Base-by-base conservation (phyloP, 2,113 vertebrate species). In the Apaloderma vittatum region DNA sequence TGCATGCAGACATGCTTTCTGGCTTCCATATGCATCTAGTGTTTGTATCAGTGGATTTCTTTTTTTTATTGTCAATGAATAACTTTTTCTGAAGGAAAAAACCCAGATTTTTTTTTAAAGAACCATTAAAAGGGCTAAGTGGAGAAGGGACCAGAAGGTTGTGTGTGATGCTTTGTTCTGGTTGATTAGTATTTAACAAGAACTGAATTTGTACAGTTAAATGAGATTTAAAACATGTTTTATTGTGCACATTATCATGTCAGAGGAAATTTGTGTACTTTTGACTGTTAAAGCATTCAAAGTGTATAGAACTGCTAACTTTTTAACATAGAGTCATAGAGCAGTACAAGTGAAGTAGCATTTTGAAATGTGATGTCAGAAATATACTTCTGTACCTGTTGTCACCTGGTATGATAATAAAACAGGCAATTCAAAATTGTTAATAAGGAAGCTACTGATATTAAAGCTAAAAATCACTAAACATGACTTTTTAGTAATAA, bases 141-240 rank as follows among this genome's bases (percentile, higher is more conserved):
- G 22, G 37, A 77, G 75, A 88, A 72, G 19, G 29, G 18, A 54
- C 54, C 55, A 90, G 65, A 84, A 90, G 34, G 36, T 52, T 87
- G 26, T 29, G 65, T 79, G 51, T 16, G 58, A 49, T 93, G 14
- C 36, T 85, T 90, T 87, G 32, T 54, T 83, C 73, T 88, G n/a
- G 15, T 22, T 93, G 90, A 92, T 97, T 65, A 88, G 46, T 79
- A 90, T 90, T 93, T 91, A 94, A 90, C 49, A 61, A 82, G 75
- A 85, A 90, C 61, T 73, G 54, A 66, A 88, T 91, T 94, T 85
- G 51, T 93, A 79, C 24, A 61, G 67, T 65, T 94, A 86, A 75
- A 86, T 77, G 77, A 54, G 48, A 93, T 82, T 74, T 51, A 74
- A 54, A 89, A 45, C 36, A 45, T 77, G 40, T 90, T 89, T 87